phyloP scores from a whole-genome alignment of 2,113 vertebrate species.

The Sinocyclocheilus rhinocerous region DNA sequence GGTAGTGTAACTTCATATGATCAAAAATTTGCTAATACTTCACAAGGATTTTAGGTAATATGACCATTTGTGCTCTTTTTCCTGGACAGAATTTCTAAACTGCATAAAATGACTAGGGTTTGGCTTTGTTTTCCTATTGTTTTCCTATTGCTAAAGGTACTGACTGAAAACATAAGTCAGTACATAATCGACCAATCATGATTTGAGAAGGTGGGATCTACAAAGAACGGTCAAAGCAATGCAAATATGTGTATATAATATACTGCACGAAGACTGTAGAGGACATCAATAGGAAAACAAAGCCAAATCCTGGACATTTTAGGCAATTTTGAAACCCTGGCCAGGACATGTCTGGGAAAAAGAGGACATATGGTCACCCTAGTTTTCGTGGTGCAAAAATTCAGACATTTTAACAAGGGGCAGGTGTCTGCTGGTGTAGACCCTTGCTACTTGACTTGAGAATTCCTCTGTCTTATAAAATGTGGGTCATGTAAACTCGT shows the following conservation, averaged over 20 bases:
- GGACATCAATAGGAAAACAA: too few species aligned
- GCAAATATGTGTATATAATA: too few species aligned
- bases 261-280: too few species aligned
- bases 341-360: too few species aligned
- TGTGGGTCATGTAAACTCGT: conserved; percentile 30
- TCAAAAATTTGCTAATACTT: not conserved
- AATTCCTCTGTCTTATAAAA: conserved; percentile 43
- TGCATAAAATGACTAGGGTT: not conserved
- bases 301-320: not conserved
- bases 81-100: not conserved
- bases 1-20: not conserved
- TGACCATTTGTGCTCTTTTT: too few species aligned
- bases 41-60: not conserved
- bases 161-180: too few species aligned
- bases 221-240: too few species aligned
- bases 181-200: too few species aligned
- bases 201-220: too few species aligned
- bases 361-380: not conserved
- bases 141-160: too few species aligned
- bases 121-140: not conserved
- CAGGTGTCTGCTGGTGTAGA: conserved; percentile 1
- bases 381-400: not conserved
- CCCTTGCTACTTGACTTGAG: not conserved
- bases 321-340: not conserved
- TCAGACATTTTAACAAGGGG: conserved; percentile 27